Evolutionary conservation across 2,888 invertebrate genomes (phyloP), one percentile per base, ranked within the genome.

Genomic region (Orgyia antiqua): DNA sequence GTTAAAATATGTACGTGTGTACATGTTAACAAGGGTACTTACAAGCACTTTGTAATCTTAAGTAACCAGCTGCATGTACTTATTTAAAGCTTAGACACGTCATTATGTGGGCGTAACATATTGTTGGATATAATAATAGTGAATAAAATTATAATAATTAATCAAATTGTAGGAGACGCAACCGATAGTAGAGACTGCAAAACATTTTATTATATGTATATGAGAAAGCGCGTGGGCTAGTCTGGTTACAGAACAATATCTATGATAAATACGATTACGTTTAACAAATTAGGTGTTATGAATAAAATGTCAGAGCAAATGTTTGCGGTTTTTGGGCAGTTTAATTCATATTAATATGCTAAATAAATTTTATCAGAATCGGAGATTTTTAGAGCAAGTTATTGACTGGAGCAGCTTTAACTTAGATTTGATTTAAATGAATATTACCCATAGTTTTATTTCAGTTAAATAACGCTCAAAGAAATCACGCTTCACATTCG

Each of bases 151-250:
- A 64, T 65, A 60, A 52, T 69, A 72, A 73, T 73, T 68, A 71
- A 71, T 71, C 61, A 65, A 60, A 62, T 49, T 42, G 56, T 45
- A 48, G 48, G 53, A 52, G 42, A 45, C 45, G 54, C 62, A 63
- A 58, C 59, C 51, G 45, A 38, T 39, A 33, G 34, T 45, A 33
- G 31, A 36, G 33, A 38, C 24, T 29, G 35, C 27, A 17, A 30
- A 36, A 43, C 9, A 23, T 24, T 12, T 24, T 24, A 13, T 24
- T 56, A 54, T 42, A 62, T 55, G 15, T 58, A 57, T 59, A 63
- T 68, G 67, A 61, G 71, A 73, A 73, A 73, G 69, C 58, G 66
- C 58, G 66, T 65, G 49, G 68, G 66, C 10, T 12, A 9, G 61
- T 47, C 56, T 53, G 49, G 53, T 49, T 55, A 42, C 44, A 34